Evolutionary conservation across 1,140 invertebrate species (phyloP).

Genomic region (Ostrea denselamellosa): DNA sequence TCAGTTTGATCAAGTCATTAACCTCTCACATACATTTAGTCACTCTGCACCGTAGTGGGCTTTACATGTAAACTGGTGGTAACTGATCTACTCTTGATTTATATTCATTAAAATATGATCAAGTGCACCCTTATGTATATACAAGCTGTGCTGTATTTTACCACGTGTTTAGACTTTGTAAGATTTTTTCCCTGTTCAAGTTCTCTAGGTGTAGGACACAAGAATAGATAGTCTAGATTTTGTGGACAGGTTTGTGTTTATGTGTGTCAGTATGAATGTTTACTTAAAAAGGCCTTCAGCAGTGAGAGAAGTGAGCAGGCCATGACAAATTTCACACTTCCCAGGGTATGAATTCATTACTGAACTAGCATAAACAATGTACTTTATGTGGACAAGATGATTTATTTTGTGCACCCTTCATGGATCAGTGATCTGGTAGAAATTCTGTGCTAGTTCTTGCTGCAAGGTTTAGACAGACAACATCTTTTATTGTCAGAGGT

Average conservation of each 20-base stretch:
- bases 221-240: background rate
- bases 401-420: background rate
- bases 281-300: background rate
- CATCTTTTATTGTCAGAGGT: background rate
- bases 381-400: background rate
- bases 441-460: background rate
- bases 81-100: no score
- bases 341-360: conserved; percentile 3
- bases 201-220: background rate
- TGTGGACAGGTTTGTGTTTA: background rate
- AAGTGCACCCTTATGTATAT: no score
- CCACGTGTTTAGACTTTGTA: no score
- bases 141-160: no score
- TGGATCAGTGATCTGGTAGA: background rate
- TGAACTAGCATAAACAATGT: background rate
- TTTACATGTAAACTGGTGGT: no score
- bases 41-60: no score
- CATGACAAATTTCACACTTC: conserved; percentile 19
- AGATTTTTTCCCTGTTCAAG: background rate
- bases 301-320: background rate
- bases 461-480: background rate
- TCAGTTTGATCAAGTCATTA: no score
- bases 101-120: no score
- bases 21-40: no score
- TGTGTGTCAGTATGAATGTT: background rate